Conservation (phyloP, 2,113 vertebrate genomes). For the Trichomycterus rosablanca region DNA sequence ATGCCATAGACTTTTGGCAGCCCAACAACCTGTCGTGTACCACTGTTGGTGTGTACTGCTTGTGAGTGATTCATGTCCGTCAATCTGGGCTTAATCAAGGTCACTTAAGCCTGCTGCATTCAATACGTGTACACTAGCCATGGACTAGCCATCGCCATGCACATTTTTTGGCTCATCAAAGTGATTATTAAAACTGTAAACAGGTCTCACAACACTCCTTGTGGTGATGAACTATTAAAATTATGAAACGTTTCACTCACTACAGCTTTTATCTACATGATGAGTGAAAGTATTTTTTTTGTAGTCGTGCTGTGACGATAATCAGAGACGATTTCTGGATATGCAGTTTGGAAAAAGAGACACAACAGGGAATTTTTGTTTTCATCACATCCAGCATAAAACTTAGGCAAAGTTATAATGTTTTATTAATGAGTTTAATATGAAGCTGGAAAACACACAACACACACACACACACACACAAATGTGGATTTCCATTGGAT, state of each 20-base stretch:
- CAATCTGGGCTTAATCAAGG: no score
- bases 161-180: no score
- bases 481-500: no score
- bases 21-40: no score
- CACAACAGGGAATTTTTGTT: not conserved
- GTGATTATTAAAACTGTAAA: not conserved
- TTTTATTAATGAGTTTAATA: not conserved
- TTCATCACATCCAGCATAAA: not conserved
- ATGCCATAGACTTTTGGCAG: no score
- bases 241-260: constrained; percentile 19
- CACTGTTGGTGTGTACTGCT: no score
- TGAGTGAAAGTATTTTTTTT: constrained; percentile 2
- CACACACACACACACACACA: not conserved
- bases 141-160: no score
- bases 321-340: constrained; percentile 4
- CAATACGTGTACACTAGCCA: no score
- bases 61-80: no score
- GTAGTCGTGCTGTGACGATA: not conserved
- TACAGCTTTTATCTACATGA: not conserved
- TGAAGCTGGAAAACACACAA: constrained; percentile 15
- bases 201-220: not conserved
- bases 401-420: not conserved
- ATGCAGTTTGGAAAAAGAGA: constrained; percentile 9
- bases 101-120: no score
- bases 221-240: not conserved